Evolutionary conservation across 2,797 vertebrate genomes (phyloP).

Genomic region (Luscinia luscinia): DNA sequence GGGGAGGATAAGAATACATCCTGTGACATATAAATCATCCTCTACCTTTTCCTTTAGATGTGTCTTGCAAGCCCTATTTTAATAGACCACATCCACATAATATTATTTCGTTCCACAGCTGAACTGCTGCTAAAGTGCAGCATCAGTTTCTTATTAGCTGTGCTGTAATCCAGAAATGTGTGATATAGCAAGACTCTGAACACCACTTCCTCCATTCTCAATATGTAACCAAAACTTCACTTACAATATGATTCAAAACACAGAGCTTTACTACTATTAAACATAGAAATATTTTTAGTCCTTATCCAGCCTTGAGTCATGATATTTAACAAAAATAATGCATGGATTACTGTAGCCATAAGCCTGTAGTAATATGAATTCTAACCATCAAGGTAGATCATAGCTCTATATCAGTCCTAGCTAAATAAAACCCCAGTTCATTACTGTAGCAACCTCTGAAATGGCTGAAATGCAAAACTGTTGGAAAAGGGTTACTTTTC

Average conservation of each 20-base stretch:
- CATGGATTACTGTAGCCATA: not conserved
- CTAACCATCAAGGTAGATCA: not conserved
- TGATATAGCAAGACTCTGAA: not conserved
- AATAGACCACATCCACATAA: not conserved
- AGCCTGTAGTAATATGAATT: constrained; percentile 11
- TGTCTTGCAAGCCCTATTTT: not conserved
- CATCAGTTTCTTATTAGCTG: not conserved
- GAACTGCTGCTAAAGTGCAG: not conserved
- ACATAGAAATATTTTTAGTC: not conserved
- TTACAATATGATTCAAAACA: not conserved
- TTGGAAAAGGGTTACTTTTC: not conserved
- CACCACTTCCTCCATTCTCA: not conserved
- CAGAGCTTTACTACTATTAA: not conserved
- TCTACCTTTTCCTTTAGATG: not conserved
- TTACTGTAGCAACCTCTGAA: constrained; percentile 37
- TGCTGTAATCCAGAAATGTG: not conserved
- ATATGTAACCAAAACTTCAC: not conserved
- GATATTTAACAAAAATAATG: not conserved
- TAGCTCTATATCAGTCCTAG: not conserved
- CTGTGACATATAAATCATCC: not conserved
- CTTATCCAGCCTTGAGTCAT: not conserved
- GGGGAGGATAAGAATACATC: not conserved
- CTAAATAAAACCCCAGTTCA: constrained; percentile 44
- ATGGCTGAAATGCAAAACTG: not conserved
- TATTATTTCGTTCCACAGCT: not conserved